Conservation (phyloP, 2,797 vertebrate genomes). For the Sebastes hubbsi region DNA sequence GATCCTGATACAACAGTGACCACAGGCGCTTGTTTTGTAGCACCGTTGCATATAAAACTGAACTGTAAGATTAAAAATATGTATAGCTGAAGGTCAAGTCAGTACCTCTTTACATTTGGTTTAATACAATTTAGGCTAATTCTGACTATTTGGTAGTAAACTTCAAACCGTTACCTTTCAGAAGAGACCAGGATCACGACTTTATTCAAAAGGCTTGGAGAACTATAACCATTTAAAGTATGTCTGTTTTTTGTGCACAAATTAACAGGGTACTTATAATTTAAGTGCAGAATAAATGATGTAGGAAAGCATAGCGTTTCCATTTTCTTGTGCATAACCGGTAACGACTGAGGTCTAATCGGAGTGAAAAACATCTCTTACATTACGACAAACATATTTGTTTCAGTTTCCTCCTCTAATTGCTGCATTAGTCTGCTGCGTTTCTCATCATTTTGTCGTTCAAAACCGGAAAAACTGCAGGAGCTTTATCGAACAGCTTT, state of each 20-base stretch:
- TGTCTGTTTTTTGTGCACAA: not conserved
- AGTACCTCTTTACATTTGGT: not conserved
- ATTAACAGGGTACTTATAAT: not conserved
- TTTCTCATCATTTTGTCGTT: constrained; percentile 1
- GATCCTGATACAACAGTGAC: not conserved
- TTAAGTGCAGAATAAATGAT: not conserved
- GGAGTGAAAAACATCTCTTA: not conserved
- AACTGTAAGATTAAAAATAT: not conserved
- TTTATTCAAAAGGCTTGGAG: not conserved
- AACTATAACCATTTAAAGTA: not conserved
- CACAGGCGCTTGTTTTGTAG: not conserved
- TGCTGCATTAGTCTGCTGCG: constrained; percentile 15
- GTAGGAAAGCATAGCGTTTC: not conserved
- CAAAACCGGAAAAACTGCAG: not conserved
- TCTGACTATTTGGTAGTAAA: not conserved
- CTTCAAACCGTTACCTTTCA: not conserved
- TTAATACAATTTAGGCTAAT: not conserved
- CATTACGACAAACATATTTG: not conserved
- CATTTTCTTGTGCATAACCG: not conserved
- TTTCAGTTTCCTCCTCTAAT: constrained; percentile 41
- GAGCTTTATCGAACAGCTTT: not conserved
- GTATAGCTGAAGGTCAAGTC: not conserved
- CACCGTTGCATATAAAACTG: not conserved
- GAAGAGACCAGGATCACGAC: not conserved
- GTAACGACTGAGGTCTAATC: not conserved